phyloP scores from a whole-genome alignment of 1,140 invertebrate genomes.

The Caenorhabditis brenneri region DNA sequence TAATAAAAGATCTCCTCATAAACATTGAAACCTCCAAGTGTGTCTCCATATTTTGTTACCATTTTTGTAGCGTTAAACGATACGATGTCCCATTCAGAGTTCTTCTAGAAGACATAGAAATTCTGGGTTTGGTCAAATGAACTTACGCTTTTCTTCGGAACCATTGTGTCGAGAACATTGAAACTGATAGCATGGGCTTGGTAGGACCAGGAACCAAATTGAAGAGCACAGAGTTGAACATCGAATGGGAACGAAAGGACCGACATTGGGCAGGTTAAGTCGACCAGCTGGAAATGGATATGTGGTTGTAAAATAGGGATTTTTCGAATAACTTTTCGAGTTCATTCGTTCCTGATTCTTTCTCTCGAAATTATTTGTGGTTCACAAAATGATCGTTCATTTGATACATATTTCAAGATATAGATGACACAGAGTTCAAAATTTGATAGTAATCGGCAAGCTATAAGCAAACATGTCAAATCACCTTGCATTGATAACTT shows the following conservation, averaged over 20 bases:
- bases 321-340: too few relatives aligned
- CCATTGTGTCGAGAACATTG: constrained; percentile 29
- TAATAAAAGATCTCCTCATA: constrained; percentile 53
- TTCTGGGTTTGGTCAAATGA: background rate
- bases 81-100: constrained; percentile 54
- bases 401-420: too few relatives aligned
- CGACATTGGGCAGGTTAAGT: constrained; percentile 42
- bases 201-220: constrained; percentile 53
- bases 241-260: constrained; percentile 50
- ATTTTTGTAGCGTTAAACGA: constrained; percentile 45
- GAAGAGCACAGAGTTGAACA: constrained; percentile 48
- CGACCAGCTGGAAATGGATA: constrained; percentile 45
- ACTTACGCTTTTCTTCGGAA: constrained; percentile 45
- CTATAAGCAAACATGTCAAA: too few relatives aligned
- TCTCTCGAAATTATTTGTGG: too few relatives aligned
- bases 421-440: too few relatives aligned
- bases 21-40: constrained; percentile 44
- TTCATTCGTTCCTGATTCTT: too few relatives aligned
- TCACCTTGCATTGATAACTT: too few relatives aligned
- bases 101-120: constrained; percentile 42
- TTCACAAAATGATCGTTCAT: too few relatives aligned
- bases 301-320: too few relatives aligned
- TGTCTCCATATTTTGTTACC: constrained; percentile 44
- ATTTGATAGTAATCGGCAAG: too few relatives aligned
- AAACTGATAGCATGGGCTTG: constrained; percentile 47